Evolutionary conservation across 2,113 vertebrate genomes (phyloP), one percentile per base, ranked within the genome.

Genomic region (Zingel zingel): DNA sequence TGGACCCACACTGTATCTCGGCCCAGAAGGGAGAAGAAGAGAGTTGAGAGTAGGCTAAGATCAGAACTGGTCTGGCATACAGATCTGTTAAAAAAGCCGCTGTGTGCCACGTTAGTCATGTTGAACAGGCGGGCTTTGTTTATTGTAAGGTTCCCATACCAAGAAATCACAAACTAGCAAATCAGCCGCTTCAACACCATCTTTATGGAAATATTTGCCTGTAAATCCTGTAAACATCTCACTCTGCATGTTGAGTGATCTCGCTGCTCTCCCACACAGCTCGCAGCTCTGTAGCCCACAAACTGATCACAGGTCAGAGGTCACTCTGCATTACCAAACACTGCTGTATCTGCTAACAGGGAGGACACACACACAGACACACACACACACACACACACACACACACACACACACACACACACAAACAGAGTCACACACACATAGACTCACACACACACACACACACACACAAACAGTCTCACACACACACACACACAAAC

Each of bases 241-340:
- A 54, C 30, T 27, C 27, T n/a, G 23, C 21, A 43, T 47, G 56
- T 23, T 0, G 67, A 79, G 79, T 48, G 63, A 63, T 77, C 71
- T 4, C 27, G 50, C 64, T 21, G 77, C 66, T 53, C 58, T 63
- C 88, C 85, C 88, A 87, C 88, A 54, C 80, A 80, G 61, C 54
- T 48, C 48, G 18, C 86, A 79, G 77, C 61, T 45, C 70, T 39
- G 69, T 81, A 66, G 83, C 81, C 81, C 39, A 87, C 86, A 69
- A 74, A 18, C 73, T 2, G 61, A 74, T 48, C 83, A 14, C 7
- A 68, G 89, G 4, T 86, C 86, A 90, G 75, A 86, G 86, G 78
- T 84, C 56, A 10, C 67, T 48, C 71, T 74, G 85, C 82, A 66
- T 79, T 39, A 79, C 64, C 77, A 82, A 73, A 77, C 80, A 14